Conservation (phyloP, 1,140 invertebrate species). For the Lepidurus packardi region DNA sequence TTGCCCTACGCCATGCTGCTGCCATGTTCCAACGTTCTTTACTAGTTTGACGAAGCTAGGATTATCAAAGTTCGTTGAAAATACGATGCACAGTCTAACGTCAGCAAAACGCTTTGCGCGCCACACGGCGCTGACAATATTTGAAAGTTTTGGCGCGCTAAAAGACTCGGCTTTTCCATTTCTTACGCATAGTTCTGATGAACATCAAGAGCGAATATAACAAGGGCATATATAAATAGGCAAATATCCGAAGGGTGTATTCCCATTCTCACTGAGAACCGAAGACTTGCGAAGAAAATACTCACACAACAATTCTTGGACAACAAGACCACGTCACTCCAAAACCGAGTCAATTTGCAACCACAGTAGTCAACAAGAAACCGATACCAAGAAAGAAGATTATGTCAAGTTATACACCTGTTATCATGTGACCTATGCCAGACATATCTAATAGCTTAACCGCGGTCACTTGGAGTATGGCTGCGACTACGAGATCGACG, state of each 20-base stretch:
- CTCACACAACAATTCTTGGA: background rate
- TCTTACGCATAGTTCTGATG: background rate
- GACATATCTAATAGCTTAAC: background rate
- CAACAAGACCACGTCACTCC: background rate
- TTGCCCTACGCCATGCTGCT: background rate
- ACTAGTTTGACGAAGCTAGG: background rate
- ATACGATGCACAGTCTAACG: background rate
- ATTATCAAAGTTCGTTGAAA: background rate
- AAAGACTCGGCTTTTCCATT: background rate
- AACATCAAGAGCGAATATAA: background rate
- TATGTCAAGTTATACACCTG: background rate
- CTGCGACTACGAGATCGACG: background rate
- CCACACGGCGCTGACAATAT: background rate
- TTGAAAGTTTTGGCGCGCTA: background rate
- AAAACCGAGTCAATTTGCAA: background rate
- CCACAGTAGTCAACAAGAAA: background rate
- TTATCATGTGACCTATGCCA: background rate
- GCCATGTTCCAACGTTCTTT: slow-evolving; percentile 14
- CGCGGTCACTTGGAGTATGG: background rate
- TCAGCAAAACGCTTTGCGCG: slow-evolving; percentile 5
- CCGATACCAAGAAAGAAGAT: background rate
- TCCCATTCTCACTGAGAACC: background rate
- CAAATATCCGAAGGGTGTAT: background rate
- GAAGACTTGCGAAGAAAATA: background rate
- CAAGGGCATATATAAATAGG: background rate